phyloP scores from a whole-genome alignment of 2,797 vertebrate species.

The Paedocypris micromegethes region DNA sequence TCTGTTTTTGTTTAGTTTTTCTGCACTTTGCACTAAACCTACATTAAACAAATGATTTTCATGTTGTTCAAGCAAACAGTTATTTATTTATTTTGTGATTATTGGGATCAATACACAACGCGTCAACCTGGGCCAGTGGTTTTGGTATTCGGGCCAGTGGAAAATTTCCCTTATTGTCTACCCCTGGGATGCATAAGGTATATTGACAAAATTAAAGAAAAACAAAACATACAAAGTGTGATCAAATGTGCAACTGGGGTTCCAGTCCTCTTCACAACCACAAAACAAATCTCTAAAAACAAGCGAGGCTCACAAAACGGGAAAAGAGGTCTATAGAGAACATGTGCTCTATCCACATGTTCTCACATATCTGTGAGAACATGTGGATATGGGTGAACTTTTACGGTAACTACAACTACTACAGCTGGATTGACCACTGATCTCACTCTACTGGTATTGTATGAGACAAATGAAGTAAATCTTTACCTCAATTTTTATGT shows the following conservation, averaged over 20 bases:
- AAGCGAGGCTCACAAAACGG: neutral
- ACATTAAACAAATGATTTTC: too few relatives aligned
- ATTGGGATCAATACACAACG: too few relatives aligned
- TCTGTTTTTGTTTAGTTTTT: too few relatives aligned
- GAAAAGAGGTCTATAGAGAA: too few relatives aligned
- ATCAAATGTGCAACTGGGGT: neutral
- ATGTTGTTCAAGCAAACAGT: too few relatives aligned
- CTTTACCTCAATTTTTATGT: neutral
- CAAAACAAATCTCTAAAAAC: neutral
- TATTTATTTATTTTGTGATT: too few relatives aligned
- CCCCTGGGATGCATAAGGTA: neutral
- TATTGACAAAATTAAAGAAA: neutral
- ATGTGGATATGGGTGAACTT: slow-evolving; percentile 11
- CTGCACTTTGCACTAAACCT: too few relatives aligned
- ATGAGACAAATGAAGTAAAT: neutral
- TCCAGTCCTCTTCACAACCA: slow-evolving; percentile 8
- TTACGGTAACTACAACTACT: slow-evolving; percentile 6
- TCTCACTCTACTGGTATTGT: slow-evolving; percentile 22
- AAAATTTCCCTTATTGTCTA: too few relatives aligned
- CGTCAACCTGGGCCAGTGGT: too few relatives aligned
- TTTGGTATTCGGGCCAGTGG: too few relatives aligned
- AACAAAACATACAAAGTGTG: slow-evolving; percentile 11
- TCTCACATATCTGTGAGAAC: neutral
- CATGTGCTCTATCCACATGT: neutral
- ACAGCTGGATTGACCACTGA: slow-evolving; percentile 21